Base-by-base conservation (phyloP, 2,888 invertebrate genomes). In the Pseudoips prasinana region DNA sequence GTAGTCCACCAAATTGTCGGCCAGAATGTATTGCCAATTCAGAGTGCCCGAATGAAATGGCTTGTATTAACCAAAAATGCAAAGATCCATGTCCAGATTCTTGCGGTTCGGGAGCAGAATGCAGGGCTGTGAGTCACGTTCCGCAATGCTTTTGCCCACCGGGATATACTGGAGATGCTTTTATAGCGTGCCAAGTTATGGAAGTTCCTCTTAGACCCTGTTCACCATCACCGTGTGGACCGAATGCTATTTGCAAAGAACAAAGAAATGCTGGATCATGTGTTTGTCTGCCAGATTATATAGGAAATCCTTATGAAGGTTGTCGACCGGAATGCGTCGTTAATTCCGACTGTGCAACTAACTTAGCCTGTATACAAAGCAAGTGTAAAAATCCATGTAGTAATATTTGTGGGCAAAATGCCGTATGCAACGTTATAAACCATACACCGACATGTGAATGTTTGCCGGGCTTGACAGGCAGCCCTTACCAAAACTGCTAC, bases 271-370 rank as follows among this genome's bases (percentile, higher is more conserved):
- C 93, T 7, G 94, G 94, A 19, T 88, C 88, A 22, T 95, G 95
- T 59, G 90, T 91, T 28, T 95, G 95, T 64, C 65, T 92, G 24
- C 86, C 91, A 3, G 93, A 92, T 63, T 91, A 92, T 65, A 89
- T 92, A 41, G 95, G 95, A 35, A 93, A 94, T 73, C 95, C 95
- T 22, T 94, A 94, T 54, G 93, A 93, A 74, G 93, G 93, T 17
- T 95, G 94, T 69, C 90, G 93, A 29, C 94, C 94, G 4, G 94
- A 94, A 76, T 94, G 94, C 68, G 82, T 92, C 0, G 79, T 93
- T 3, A 94, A 94, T 73, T 92, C 93, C 1, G 94, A 94, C 60
- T 95, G 94, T 69, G 75, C 92, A 1, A 90, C 91, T 1, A 93
- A 93, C 60, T 90, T 91, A 55, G 94, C 94, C 1, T 95, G 95